Base-by-base conservation (phyloP, 2,888 invertebrate species). In the Suillia variegata region DNA sequence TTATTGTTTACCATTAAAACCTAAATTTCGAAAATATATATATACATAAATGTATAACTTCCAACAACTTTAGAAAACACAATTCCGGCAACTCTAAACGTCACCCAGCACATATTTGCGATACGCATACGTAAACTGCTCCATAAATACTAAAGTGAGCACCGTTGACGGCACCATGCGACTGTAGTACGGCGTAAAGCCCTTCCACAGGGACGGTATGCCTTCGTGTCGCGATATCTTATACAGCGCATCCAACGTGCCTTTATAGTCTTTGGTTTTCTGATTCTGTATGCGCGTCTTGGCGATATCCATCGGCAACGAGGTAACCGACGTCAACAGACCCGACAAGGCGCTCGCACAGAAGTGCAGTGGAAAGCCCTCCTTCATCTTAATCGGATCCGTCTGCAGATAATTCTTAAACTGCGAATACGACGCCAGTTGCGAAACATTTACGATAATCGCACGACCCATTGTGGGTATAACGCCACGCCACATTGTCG, bases 261-360 rank as follows among this genome's bases (percentile, higher is more conserved):
- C 95, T 64, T 79, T 90, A 85, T 91, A 96, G 80, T 98, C 97
- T 1, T 96, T 91, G 21, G 61, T 68, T 80, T 91, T 93, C 89
- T 99, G 98, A 80, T 96, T 99, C 84, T 99, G 99, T 75, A 99
- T 96, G 78, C 94, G 92, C 2, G 98, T 99, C 84, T 99, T 99
- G 56, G 96, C 97, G 79, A 99, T 99, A 83, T 99, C 99, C 12
- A 99, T 94, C 0, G 99, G 99, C 96, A 99, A 97, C 0, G 98
- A 98, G 8, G 96, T 96, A 53, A 92, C 89, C n/a, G 99, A 99
- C 54, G 99, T 99, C 66, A 98, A 88, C 20, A 99, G 86, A 2
- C 98, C 99, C 57, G 97, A 96, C 67, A 98, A 90, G 98, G 99
- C 99, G 66, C 97, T 96, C 53, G 96, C 93, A 62, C 87, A 87